phyloP scores from a whole-genome alignment of 2,888 invertebrate species.

The Alloscopus bannaensis region DNA sequence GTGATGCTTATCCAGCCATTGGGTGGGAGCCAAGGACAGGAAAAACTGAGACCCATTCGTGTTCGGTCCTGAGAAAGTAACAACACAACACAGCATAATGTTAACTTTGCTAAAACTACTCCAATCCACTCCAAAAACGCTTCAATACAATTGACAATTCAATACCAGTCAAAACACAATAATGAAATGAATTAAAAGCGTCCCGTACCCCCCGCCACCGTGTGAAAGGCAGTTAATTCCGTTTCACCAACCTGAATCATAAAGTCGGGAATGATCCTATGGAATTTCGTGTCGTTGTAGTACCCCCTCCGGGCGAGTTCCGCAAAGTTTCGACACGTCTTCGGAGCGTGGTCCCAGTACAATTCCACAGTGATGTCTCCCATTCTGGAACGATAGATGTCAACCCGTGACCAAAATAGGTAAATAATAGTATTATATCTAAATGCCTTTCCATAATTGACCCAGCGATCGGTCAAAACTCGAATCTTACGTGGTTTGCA shows the following conservation, averaged over 20 bases:
- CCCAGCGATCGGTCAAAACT: not conserved
- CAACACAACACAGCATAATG: no score
- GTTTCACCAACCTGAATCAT: conserved; percentile 85
- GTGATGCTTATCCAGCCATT: conserved; percentile 99
- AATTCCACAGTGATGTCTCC: conserved; percentile 93
- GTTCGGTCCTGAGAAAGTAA: conserved; percentile 84
- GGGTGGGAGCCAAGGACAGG: conserved; percentile 95
- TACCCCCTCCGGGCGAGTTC: conserved; percentile 94
- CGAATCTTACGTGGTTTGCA: conserved; percentile 87
- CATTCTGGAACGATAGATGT: conserved; percentile 81
- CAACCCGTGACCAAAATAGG: not conserved
- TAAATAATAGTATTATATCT: not conserved
- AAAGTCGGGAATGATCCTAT: conserved; percentile 94
- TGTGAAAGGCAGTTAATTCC: not conserved
- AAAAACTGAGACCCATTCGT: conserved; percentile 99
- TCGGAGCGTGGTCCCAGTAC: conserved; percentile 99
- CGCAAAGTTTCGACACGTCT: conserved; percentile 97
- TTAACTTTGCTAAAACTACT: no score
- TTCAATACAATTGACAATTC: no score
- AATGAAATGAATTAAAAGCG: no score
- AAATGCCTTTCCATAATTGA: not conserved
- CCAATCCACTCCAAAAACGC: no score
- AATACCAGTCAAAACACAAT: no score
- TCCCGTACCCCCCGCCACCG: no score
- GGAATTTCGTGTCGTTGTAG: conserved; percentile 97